phyloP scores from a whole-genome alignment of 2,113 vertebrate species.

The Montifringilla adamsi region DNA sequence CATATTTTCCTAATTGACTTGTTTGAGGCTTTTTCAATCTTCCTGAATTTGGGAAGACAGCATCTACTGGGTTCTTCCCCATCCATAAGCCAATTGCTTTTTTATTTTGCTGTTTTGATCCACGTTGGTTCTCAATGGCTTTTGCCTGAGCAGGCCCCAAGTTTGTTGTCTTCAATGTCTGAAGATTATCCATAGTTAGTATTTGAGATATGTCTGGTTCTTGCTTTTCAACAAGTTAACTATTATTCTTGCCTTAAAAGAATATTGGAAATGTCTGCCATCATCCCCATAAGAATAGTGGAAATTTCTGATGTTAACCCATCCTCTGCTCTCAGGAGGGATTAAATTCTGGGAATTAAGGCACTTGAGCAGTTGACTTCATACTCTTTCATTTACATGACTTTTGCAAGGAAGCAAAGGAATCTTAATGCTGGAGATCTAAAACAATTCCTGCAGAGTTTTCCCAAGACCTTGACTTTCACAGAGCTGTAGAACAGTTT shows the following conservation, averaged over 20 bases:
- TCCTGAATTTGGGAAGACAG: background rate
- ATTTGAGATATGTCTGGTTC: background rate
- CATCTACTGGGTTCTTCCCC: background rate
- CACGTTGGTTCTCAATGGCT: rapidly evolving
- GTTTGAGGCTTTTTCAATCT: background rate
- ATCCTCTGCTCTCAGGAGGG: background rate
- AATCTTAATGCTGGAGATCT: background rate
- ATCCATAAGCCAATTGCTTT: background rate
- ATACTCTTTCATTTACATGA: background rate
- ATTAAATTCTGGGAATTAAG: background rate
- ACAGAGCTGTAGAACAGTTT: background rate
- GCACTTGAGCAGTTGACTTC: background rate
- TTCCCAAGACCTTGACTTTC: background rate
- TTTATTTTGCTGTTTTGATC: background rate
- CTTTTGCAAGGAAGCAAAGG: background rate
- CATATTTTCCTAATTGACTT: background rate
- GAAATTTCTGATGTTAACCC: background rate
- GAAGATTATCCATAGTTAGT: background rate
- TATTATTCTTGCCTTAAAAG: background rate
- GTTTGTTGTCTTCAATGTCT: background rate
- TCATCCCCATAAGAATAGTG: background rate
- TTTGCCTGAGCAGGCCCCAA: background rate
- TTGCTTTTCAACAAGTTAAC: background rate
- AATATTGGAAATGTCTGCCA: background rate
- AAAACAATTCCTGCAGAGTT: background rate